Percentiles rank a stretch among this genome's conserved stretches.
phyloP scores from a whole-genome alignment of 2,888 invertebrate genomes.

The Latheticus oryzae region DNA sequence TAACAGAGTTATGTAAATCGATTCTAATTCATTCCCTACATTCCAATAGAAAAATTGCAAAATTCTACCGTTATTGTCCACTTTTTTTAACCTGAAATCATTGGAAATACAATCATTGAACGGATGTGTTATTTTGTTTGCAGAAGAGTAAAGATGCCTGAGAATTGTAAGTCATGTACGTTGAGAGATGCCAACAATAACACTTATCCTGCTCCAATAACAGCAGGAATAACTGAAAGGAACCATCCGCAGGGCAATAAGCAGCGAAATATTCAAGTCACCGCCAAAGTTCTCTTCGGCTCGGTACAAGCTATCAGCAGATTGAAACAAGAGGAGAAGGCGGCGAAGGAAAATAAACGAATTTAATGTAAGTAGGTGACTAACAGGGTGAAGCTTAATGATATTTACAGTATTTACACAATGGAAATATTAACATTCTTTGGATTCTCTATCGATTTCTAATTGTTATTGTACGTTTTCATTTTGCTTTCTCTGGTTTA shows the following conservation, averaged over 20 bases:
- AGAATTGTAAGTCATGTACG: slow-evolving; percentile 69
- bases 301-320: slow-evolving; percentile 80
- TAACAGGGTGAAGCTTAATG: neutral
- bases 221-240: slow-evolving; percentile 48
- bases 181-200: slow-evolving; percentile 71
- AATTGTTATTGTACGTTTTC: slow-evolving; percentile 7
- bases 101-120: no score
- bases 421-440: neutral
- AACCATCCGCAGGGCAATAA: slow-evolving; percentile 52
- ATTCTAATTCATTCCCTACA: neutral
- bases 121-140: no score
- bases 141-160: slow-evolving; percentile 58
- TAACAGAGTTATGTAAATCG: slow-evolving; percentile 5
- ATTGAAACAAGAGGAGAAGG: slow-evolving; percentile 78
- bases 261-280: slow-evolving; percentile 69
- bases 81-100: no score
- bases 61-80: no score
- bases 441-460: slow-evolving; percentile 17
- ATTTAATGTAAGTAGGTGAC: slow-evolving; percentile 53
- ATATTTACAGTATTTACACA: neutral
- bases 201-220: slow-evolving; percentile 65
- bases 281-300: slow-evolving; percentile 80
- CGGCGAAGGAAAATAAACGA: slow-evolving; percentile 73
- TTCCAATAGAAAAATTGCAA: neutral
- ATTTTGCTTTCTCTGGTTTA: slow-evolving; percentile 38